Evolutionary conservation across 1,140 invertebrate species (phyloP).

Genomic region (Popillia japonica): DNA sequence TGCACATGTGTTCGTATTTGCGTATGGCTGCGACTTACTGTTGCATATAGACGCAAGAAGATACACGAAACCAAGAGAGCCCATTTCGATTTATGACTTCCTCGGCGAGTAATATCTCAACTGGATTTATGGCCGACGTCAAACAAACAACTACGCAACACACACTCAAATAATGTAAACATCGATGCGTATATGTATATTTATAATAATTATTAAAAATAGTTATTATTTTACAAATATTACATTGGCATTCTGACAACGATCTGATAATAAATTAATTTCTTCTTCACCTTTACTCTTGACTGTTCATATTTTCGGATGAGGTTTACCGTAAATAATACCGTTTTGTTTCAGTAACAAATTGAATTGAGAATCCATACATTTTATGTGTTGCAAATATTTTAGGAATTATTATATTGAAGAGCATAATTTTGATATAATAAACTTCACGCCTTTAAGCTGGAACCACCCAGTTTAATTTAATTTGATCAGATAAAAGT

Average conservation of each 20-base stretch:
- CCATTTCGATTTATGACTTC: conserved; percentile 32
- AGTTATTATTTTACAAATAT: conserved; percentile 26
- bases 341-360: too few species aligned
- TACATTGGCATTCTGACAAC: conserved; percentile 29
- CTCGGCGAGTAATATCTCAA: conserved; percentile 19
- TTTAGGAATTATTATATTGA: too few species aligned
- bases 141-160: conserved; percentile 19
- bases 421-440: too few species aligned
- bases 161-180: conserved; percentile 27
- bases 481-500: too few species aligned
- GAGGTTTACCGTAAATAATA: too few species aligned
- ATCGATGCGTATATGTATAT: conserved; percentile 8
- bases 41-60: background rate
- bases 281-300: background rate
- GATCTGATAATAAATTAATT: conserved; percentile 25
- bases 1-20: background rate
- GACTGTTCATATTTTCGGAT: background rate
- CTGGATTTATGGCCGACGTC: conserved; percentile 22
- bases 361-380: too few species aligned
- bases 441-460: too few species aligned
- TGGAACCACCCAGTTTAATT: too few species aligned
- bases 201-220: conserved; percentile 34
- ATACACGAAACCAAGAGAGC: background rate
- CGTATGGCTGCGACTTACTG: background rate
- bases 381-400: too few species aligned